Evolutionary conservation across 2,888 invertebrate species (phyloP).

Genomic region (Cosmorhoe ocellata): DNA sequence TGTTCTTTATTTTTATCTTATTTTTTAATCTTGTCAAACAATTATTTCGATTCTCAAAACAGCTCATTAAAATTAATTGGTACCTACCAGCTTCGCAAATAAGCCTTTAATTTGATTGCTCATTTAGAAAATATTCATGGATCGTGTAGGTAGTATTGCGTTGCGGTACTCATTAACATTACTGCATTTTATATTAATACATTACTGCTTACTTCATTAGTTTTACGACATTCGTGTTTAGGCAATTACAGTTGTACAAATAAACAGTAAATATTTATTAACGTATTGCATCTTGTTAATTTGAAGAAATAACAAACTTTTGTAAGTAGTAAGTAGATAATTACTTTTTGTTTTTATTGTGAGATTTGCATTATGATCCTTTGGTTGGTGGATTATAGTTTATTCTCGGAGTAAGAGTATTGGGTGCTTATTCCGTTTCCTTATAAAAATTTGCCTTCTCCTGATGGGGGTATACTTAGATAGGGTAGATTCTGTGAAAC

Average conservation of each 20-base stretch:
- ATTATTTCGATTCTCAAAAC: conserved; percentile 7
- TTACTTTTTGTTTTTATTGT: background rate
- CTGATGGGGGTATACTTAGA: too few species aligned
- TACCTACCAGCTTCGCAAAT: conserved; percentile 14
- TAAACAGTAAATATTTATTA: conserved; percentile 15
- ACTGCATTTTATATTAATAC: conserved; percentile 41
- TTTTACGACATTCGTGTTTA: conserved; percentile 19
- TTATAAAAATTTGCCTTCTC: too few species aligned
- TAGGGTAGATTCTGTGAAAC: too few species aligned
- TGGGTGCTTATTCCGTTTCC: too few species aligned
- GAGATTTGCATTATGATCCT: too few species aligned
- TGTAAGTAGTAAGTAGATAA: background rate
- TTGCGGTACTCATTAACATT: conserved; percentile 35
- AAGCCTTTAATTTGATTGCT: conserved; percentile 18
- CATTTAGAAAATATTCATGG: conserved; percentile 24
- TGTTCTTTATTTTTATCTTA: background rate
- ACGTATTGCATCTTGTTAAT: conserved; percentile 7
- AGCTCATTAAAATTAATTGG: conserved; percentile 21
- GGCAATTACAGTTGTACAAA: conserved; percentile 16
- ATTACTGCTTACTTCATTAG: conserved; percentile 19
- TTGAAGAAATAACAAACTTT: too few species aligned
- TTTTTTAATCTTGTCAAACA: conserved; percentile 3
- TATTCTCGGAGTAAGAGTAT: too few species aligned
- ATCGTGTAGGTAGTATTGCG: conserved; percentile 24
- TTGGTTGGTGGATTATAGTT: too few species aligned